Conservation (phyloP, 2,113 vertebrate genomes). For the Zosterops hypoxanthus region DNA sequence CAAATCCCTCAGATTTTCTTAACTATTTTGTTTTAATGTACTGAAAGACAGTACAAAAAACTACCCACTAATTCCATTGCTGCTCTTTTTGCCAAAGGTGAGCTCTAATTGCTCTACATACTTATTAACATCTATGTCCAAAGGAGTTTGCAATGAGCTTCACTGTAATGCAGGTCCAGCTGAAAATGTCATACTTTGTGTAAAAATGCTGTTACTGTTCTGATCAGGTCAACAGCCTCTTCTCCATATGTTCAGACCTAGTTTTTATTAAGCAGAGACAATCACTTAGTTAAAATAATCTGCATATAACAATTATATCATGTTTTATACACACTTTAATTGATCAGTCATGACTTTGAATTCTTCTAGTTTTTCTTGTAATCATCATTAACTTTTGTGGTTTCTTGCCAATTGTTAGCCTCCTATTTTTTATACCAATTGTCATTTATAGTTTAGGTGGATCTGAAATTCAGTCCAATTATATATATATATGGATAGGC, state of each 20-base stretch:
- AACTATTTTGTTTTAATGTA: background rate
- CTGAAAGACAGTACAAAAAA: background rate
- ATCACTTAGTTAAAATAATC: background rate
- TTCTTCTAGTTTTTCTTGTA: background rate
- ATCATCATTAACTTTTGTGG: background rate
- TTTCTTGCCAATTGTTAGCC: background rate
- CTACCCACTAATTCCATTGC: background rate
- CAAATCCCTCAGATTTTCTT: background rate
- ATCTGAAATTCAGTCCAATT: background rate
- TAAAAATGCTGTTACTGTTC: background rate
- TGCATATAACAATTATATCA: background rate
- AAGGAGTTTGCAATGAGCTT: background rate
- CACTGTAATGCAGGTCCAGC: background rate
- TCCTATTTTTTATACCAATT: background rate
- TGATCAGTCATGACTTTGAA: background rate
- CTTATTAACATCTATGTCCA: background rate
- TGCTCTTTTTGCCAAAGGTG: background rate
- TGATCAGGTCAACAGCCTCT: background rate
- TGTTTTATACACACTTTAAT: background rate
- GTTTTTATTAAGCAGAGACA: background rate
- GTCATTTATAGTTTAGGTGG: background rate
- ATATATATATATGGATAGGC: background rate
- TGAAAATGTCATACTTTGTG: background rate
- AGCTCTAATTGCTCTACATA: background rate
- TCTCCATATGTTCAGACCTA: background rate